Percentiles rank a stretch among this genome's conserved stretches.
Evolutionary conservation across 2,888 invertebrate genomes (phyloP).

Genomic region (Coelinius sp.): DNA sequence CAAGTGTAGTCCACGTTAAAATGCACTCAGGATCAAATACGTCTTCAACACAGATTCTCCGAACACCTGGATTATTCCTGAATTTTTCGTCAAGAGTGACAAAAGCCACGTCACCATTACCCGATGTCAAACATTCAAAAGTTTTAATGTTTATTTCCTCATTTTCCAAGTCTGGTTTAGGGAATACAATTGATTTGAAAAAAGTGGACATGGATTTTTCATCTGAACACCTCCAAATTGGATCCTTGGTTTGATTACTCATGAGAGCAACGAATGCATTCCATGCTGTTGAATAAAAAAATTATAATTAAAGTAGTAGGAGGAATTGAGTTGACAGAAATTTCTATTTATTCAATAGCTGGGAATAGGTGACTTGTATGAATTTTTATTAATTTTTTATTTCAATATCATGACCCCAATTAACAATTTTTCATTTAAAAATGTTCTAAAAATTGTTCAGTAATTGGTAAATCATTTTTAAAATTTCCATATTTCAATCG

Average conservation of each 20-base stretch:
- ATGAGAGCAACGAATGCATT: conserved; percentile 58
- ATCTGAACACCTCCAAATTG: conserved; percentile 61
- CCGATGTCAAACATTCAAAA: conserved; percentile 76
- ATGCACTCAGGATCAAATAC: conserved; percentile 51
- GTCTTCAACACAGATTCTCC: conserved; percentile 61
- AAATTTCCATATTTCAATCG: too few relatives aligned
- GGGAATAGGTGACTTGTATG: too few relatives aligned
- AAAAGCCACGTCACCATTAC: conserved; percentile 84
- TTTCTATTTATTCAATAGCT: too few relatives aligned
- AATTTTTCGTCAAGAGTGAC: conserved; percentile 72
- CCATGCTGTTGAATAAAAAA: too few relatives aligned
- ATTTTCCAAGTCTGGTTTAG: conserved; percentile 29
- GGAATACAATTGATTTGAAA: conserved; percentile 72
- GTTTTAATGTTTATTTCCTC: conserved; percentile 36
- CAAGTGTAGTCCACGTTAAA: conserved; percentile 64
- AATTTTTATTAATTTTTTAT: too few relatives aligned
- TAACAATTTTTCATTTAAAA: too few relatives aligned
- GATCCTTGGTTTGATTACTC: conserved; percentile 50
- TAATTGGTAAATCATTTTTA: too few relatives aligned
- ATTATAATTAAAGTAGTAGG: too few relatives aligned
- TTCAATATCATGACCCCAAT: too few relatives aligned
- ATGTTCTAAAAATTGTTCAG: too few relatives aligned
- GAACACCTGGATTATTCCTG: conserved; percentile 45
- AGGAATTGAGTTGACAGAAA: too few relatives aligned
- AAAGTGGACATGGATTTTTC: conserved; percentile 73